A percentile compares a stretch with the other conserved stretches of the same genome.
phyloP scores from a whole-genome alignment of 2,113 vertebrate species.

The Tympanuchus pallidicinctus region DNA sequence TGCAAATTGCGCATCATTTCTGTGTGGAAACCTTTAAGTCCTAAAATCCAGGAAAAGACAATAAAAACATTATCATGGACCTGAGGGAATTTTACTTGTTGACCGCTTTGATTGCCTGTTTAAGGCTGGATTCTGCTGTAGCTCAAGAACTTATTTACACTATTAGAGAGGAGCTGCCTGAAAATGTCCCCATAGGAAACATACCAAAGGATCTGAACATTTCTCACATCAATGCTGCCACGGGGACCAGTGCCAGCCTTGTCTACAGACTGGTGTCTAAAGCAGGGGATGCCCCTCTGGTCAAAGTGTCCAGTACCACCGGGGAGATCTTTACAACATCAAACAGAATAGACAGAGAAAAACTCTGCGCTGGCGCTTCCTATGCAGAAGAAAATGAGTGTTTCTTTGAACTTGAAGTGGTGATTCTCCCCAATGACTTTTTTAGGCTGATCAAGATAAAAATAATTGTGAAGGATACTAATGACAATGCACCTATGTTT shows the following conservation, averaged over 20 bases:
- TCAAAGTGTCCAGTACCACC: slow-evolving; percentile 95
- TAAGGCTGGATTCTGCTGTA: slow-evolving; percentile 95
- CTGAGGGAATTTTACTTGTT: slow-evolving; percentile 99
- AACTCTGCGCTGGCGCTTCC: slow-evolving; percentile 92
- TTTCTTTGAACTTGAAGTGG: slow-evolving; percentile 98
- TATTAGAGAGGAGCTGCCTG: slow-evolving; percentile 97
- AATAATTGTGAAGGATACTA: slow-evolving; percentile 98
- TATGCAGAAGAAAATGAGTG: slow-evolving; percentile 94
- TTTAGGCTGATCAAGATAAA: slow-evolving; percentile 99
- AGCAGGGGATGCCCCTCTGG: slow-evolving; percentile 94
- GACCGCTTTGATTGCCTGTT: slow-evolving; percentile 93
- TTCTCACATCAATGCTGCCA: slow-evolving; percentile 95
- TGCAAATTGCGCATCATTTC: slow-evolving; percentile 73
- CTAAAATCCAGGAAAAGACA: slow-evolving; percentile 80
- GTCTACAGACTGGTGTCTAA: slow-evolving; percentile 98
- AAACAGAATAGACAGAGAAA: slow-evolving; percentile 96
- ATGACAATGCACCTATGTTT: slow-evolving; percentile 99
- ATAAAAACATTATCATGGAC: slow-evolving; percentile 92
- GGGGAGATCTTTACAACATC: slow-evolving; percentile 98
- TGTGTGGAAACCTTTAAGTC: slow-evolving; percentile 79
- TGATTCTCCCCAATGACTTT: slow-evolving; percentile 98
- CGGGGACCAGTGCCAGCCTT: slow-evolving; percentile 92
- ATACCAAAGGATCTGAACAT: slow-evolving; percentile 99
- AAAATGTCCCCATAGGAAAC: slow-evolving; percentile 99
- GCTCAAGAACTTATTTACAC: slow-evolving; percentile 99